Percentiles rank a stretch among this genome's conserved stretches.
Conservation (phyloP, 2,888 invertebrate genomes). For the Fragum fragum region DNA sequence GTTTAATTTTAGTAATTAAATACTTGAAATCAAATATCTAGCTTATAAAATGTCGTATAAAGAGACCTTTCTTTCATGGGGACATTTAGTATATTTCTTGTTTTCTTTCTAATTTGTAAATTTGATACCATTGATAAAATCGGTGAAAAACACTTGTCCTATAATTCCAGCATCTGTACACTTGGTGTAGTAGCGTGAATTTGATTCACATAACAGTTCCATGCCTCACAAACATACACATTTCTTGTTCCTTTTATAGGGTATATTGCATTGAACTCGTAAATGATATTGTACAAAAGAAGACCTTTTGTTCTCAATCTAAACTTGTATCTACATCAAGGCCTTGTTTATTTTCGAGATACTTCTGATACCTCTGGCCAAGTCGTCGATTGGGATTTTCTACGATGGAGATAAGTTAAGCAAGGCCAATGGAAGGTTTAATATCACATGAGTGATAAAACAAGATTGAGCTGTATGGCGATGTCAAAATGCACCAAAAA, state of each 20-base stretch:
- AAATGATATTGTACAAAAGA: conserved; percentile 25
- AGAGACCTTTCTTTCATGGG: background rate
- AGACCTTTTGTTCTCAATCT: conserved; percentile 26
- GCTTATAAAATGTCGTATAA: background rate
- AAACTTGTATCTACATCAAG: conserved; percentile 16
- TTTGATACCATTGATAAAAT: background rate
- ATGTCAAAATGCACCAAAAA: conserved; percentile 35
- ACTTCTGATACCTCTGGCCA: conserved; percentile 15
- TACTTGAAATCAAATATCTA: too few species aligned
- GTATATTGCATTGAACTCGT: conserved; percentile 17
- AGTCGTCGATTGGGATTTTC: conserved; percentile 7
- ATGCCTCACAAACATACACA: background rate
- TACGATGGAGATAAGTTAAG: background rate
- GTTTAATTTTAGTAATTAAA: too few species aligned
- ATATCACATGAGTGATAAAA: conserved; percentile 1
- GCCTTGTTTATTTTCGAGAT: background rate
- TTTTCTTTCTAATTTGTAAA: background rate
- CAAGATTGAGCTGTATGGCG: conserved; percentile 21
- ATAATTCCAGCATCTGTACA: too few species aligned
- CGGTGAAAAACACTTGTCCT: background rate
- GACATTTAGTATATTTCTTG: background rate
- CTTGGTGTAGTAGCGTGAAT: background rate
- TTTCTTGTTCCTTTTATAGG: background rate
- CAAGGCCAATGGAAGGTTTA: background rate
- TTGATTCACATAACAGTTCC: background rate